Evolutionary conservation across 2,888 invertebrate genomes (phyloP).

Genomic region (Panorpa germanica): DNA sequence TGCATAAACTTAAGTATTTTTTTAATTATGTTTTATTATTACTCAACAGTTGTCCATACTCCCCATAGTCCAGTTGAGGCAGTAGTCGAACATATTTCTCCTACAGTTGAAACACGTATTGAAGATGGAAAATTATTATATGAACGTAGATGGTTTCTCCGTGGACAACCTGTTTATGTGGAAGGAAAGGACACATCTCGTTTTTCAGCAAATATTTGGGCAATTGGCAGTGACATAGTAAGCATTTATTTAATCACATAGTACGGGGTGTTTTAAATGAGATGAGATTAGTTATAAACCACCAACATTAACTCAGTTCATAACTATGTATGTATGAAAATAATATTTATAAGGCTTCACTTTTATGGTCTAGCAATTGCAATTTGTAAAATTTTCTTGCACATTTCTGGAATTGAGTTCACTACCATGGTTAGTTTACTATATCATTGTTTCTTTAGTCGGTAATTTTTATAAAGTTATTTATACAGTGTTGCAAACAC

Average conservation of each 20-base stretch:
- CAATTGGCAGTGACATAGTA: slow-evolving; percentile 80
- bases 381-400: slow-evolving; percentile 3
- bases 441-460: too few species aligned
- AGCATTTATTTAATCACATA: slow-evolving; percentile 16
- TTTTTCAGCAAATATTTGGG: slow-evolving; percentile 78
- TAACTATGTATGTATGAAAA: too few species aligned
- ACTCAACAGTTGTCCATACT: slow-evolving; percentile 7
- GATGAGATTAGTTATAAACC: not conserved
- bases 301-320: too few species aligned
- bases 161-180: slow-evolving; percentile 82
- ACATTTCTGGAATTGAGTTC: too few species aligned
- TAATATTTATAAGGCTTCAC: not conserved
- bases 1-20: too few species aligned
- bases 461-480: too few species aligned
- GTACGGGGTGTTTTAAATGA: not conserved
- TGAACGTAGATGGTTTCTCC: slow-evolving; percentile 88
- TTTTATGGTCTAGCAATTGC: slow-evolving; percentile 1
- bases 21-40: too few species aligned
- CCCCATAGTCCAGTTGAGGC: slow-evolving; percentile 5
- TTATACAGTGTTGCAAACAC: too few species aligned
- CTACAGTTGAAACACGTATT: slow-evolving; percentile 62
- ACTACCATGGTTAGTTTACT: too few species aligned
- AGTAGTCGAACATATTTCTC: slow-evolving; percentile 10
- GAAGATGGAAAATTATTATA: slow-evolving; percentile 89
- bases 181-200: slow-evolving; percentile 73